Base-by-base conservation (phyloP, 2,113 vertebrate genomes). In the Columbina picui region DNA sequence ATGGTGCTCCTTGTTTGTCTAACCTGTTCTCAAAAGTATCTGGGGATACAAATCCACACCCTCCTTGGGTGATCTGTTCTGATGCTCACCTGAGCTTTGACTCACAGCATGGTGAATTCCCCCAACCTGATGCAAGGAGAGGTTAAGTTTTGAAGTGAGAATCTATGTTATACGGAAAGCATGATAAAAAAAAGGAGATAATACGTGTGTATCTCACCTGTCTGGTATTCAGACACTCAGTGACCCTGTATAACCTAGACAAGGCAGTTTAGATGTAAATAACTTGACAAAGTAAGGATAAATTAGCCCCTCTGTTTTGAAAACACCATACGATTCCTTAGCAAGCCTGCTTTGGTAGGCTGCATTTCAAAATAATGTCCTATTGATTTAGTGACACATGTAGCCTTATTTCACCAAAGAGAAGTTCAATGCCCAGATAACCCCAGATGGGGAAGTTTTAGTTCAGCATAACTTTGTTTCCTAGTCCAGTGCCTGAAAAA, bases 181-280 rank as follows among this genome's bases (percentile, higher is more conserved):
- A 89, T 1, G 5, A 65, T 73, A 20, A 63, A 64, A 50, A 52
- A 81, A 50, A 39, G 7, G 34, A 88, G 79, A 70, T 90, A 93
- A 65, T 78, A 64, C 50, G 3, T 5, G 16, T 22, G 13, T 94
- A 84, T 57, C 88, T 94, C 95, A 94, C 92, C 94, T 96, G 96
- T 93, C 96, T 96, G 96, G 90, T 89, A 95, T 96, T 96, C 88
- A 92, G 94, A 94, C 92, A 64, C 53, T 19, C 27, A 15, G 53
- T 84, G 94, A 97, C 94, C 94, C 87, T 9, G 39, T 55, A 47
- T 94, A 84, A 96, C 90, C 93, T 41, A 90, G 60, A 68, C 22
- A 1, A 90, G 80, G 68, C 45, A 79, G 43, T 56, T 89, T 3
- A 63, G 53, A 86, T 92, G 70, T 49, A 97, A 96, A 95, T 90